Percentiles rank a stretch among this genome's conserved stretches.
Evolutionary conservation across 1,140 invertebrate genomes (phyloP).

Genomic region (Hydropsyche tenuis): DNA sequence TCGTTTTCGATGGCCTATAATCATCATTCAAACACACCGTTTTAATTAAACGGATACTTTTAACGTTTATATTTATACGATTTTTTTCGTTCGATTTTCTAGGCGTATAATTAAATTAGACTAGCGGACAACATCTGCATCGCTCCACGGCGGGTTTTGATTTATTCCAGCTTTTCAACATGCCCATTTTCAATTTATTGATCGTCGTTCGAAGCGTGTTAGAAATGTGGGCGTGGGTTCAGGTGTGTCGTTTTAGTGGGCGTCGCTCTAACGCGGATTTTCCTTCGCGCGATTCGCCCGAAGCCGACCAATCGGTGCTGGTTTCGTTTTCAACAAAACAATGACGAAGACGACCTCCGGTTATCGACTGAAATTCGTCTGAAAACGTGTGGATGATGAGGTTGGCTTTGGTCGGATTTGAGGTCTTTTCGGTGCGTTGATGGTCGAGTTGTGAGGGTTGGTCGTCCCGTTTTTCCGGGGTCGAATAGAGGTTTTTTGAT

Average conservation of each 20-base stretch:
- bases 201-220: not conserved
- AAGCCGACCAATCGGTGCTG: conserved; percentile 17
- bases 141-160: too few species aligned
- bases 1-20: conserved; percentile 27
- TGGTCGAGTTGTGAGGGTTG: too few species aligned
- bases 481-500: too few species aligned
- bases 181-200: not conserved
- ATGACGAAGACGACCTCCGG: not conserved
- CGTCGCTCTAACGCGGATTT: conserved; percentile 37
- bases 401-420: too few species aligned
- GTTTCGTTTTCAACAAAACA: not conserved
- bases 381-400: too few species aligned
- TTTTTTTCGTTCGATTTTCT: not conserved
- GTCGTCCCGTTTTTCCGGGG: too few species aligned
- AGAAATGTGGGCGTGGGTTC: conserved; percentile 12
- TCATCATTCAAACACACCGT: conserved; percentile 15
- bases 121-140: too few species aligned
- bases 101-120: too few species aligned
- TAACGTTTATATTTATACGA: conserved; percentile 18
- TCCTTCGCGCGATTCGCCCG: conserved; percentile 14
- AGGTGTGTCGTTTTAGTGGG: conserved; percentile 33
- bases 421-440: too few species aligned
- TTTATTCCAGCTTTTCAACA: too few species aligned
- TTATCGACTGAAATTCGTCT: not conserved
- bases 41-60: conserved; percentile 20